Conservation (phyloP, 2,888 invertebrate species). For the Papilio protenor region DNA sequence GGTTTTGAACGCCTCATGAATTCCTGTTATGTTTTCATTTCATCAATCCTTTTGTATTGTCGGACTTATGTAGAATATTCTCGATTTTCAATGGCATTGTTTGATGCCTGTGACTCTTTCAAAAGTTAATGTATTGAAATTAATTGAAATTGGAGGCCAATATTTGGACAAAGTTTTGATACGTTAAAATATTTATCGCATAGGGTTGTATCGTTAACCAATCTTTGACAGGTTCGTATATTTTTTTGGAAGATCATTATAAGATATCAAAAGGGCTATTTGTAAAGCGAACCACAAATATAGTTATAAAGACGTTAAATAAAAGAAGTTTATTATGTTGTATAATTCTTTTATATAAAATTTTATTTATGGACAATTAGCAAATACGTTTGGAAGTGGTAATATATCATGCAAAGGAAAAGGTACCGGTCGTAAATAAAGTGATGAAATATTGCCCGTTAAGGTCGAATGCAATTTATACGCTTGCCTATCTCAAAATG, state of each 20-base stretch:
- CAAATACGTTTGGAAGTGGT: conserved; percentile 1
- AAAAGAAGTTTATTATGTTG: conserved; percentile 44
- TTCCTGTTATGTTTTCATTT: conserved; percentile 8
- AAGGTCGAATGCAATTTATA: conserved; percentile 80
- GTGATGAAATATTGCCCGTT: conserved; percentile 77
- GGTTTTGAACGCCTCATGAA: neutral
- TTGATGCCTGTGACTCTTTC: neutral
- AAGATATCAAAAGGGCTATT: too few relatives aligned
- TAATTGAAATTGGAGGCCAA: neutral
- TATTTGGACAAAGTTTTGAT: neutral
- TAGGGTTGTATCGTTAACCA: neutral
- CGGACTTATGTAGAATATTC: neutral
- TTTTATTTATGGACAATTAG: conserved; percentile 33
- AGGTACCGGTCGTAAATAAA: conserved; percentile 68
- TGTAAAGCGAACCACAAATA: neutral
- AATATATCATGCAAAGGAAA: conserved; percentile 44
- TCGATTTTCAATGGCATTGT: neutral
- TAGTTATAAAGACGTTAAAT: conserved; percentile 43
- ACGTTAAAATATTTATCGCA: neutral
- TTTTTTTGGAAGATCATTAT: too few relatives aligned
- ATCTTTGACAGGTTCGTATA: too few relatives aligned
- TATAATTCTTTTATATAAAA: neutral
- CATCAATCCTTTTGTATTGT: neutral
- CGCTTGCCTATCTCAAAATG: conserved; percentile 72
- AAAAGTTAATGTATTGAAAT: neutral